A percentile compares a stretch with the other conserved stretches of the same genome.
Conservation (phyloP, 37 sponge, comb jelly and placozoan genomes). For the Lycopodina hypogea region DNA sequence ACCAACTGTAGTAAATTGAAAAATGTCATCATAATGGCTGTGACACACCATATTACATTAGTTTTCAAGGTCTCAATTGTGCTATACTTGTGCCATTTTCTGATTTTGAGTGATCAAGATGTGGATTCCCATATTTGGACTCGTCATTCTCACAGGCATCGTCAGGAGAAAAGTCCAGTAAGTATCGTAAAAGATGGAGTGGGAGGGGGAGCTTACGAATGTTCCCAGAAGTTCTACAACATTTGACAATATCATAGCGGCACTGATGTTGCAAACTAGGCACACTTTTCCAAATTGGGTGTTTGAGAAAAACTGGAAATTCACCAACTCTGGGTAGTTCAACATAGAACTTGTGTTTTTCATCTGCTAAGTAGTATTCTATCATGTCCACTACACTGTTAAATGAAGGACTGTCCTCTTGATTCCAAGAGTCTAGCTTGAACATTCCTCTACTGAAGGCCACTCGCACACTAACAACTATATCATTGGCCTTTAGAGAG, state of each 20-base stretch:
- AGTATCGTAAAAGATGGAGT: constrained; percentile 47
- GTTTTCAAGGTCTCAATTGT: no score
- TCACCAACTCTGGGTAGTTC: constrained; percentile 60
- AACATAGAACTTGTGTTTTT: constrained; percentile 59
- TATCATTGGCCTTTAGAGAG: constrained; percentile 58
- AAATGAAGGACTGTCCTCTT: constrained; percentile 75
- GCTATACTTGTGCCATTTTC: no score
- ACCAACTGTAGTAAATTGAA: no score
- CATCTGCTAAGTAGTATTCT: constrained; percentile 68
- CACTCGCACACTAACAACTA: constrained; percentile 78
- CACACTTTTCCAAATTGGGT: constrained; percentile 80
- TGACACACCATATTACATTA: no score
- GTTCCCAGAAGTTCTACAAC: constrained; percentile 31
- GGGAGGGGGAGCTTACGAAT: constrained; percentile 59
- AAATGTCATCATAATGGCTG: no score
- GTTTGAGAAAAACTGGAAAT: constrained; percentile 60
- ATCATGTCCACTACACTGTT: constrained; percentile 71
- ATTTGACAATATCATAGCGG: constrained; percentile 49
- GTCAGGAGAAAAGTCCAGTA: constrained; percentile 59
- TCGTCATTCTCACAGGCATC: constrained; percentile 3
- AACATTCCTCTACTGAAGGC: constrained; percentile 81
- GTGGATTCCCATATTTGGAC: background rate
- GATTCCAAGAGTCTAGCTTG: constrained; percentile 79
- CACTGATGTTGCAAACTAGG: constrained; percentile 83
- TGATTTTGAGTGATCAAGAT: no score